Evolutionary conservation across 2,797 vertebrate species (phyloP).

Genomic region (Geotrypetes seraphini): DNA sequence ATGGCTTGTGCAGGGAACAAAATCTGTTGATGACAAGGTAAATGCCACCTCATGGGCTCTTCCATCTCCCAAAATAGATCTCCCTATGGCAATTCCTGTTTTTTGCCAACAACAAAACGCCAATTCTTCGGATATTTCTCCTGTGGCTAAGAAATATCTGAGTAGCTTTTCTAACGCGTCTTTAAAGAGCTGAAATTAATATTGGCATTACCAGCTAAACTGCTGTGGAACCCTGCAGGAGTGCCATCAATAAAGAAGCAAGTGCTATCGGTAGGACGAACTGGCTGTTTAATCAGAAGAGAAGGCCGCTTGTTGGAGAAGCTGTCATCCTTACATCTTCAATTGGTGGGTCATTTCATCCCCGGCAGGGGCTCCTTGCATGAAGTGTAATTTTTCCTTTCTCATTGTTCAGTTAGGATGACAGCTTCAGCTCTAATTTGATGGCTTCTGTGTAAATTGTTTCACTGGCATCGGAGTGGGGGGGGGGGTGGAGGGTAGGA

Average conservation of each 20-base stretch:
- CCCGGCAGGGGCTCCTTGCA: conserved; percentile 34
- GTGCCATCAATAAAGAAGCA: conserved; percentile 30
- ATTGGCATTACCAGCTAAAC: conserved; percentile 25
- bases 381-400: conserved; percentile 35
- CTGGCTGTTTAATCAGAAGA: conserved; percentile 31
- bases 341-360: conserved; percentile 42
- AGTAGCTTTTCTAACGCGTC: conserved; percentile 13
- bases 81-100: neutral
- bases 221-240: conserved; percentile 37
- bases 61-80: conserved; percentile 7
- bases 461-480: neutral
- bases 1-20: neutral
- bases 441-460: conserved; percentile 27
- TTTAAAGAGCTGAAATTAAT: conserved; percentile 33
- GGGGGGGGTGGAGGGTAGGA: no score
- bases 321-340: conserved; percentile 34
- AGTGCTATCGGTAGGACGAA: conserved; percentile 11
- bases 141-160: neutral
- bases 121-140: neutral
- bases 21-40: neutral
- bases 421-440: conserved; percentile 26
- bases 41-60: conserved; percentile 5
- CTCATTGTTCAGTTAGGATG: conserved; percentile 17
- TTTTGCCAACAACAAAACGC: conserved; percentile 1
- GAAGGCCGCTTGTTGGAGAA: conserved; percentile 31